phyloP scores from a whole-genome alignment of 2,888 invertebrate species.

The Cyclophora albipunctata region DNA sequence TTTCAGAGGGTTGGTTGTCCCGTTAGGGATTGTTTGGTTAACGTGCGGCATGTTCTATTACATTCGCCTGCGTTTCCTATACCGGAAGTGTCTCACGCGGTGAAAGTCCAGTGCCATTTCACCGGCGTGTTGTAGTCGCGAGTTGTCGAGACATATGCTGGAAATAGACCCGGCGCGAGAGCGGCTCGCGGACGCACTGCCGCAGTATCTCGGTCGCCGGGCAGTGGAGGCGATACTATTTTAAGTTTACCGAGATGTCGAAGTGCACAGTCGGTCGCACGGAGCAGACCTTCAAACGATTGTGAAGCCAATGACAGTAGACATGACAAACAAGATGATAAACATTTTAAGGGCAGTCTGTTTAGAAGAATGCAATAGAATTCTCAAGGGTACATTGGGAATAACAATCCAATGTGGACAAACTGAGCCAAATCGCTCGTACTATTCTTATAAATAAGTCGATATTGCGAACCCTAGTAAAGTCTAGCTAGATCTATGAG shows the following conservation, averaged over 20 bases:
- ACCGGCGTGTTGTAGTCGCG: slow-evolving; percentile 56
- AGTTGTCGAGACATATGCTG: slow-evolving; percentile 59
- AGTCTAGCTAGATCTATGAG: no score
- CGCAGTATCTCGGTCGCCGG: slow-evolving; percentile 72
- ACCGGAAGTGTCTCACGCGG: slow-evolving; percentile 60
- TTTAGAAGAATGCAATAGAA: no score
- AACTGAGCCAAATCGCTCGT: no score
- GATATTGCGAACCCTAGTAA: no score
- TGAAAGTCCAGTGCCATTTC: slow-evolving; percentile 71
- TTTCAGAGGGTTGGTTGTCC: slow-evolving; percentile 36
- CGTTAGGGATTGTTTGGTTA: slow-evolving; percentile 29
- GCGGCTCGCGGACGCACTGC: slow-evolving; percentile 68
- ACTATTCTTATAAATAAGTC: no score
- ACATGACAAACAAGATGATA: slow-evolving; percentile 12
- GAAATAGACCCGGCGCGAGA: slow-evolving; percentile 73
- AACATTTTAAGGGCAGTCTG: slow-evolving; percentile 1
- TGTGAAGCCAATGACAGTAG: slow-evolving; percentile 28
- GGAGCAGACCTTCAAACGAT: slow-evolving; percentile 55
- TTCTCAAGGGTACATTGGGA: no score
- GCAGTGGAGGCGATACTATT: slow-evolving; percentile 67
- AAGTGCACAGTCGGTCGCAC: slow-evolving; percentile 64
- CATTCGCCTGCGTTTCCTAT: slow-evolving; percentile 57
- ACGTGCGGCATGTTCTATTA: slow-evolving; percentile 56
- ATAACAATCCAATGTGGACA: no score
- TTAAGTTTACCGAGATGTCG: slow-evolving; percentile 72